phyloP scores from a whole-genome alignment of 2,797 vertebrate species.

The Nannoperca obscura region DNA sequence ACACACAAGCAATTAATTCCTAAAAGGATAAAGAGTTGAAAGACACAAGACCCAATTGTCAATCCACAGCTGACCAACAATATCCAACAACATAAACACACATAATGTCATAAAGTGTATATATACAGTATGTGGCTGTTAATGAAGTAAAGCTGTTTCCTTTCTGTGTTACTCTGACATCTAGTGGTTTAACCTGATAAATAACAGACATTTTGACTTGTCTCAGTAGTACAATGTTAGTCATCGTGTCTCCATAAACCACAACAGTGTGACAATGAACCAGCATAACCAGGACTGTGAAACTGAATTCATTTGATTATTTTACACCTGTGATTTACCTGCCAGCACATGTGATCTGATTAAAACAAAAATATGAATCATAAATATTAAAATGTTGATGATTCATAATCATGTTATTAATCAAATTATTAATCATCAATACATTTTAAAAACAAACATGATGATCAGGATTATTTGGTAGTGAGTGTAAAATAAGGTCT shows the following conservation, averaged over 20 bases:
- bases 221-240: neutral
- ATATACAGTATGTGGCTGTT: too few relatives aligned
- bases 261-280: neutral
- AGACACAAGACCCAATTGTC: too few relatives aligned
- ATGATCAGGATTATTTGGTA: neutral
- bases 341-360: neutral
- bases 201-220: neutral
- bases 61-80: too few relatives aligned
- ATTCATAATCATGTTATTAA: too few relatives aligned
- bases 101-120: too few relatives aligned
- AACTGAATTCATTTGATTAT: neutral
- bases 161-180: slow-evolving; percentile 44
- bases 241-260: neutral
- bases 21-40: too few relatives aligned
- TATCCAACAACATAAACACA: too few relatives aligned
- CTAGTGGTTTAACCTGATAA: slow-evolving; percentile 50
- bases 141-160: neutral
- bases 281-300: neutral
- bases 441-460: too few relatives aligned
- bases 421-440: too few relatives aligned
- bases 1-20: too few relatives aligned
- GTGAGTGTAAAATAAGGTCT: neutral
- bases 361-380: too few relatives aligned
- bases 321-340: neutral
- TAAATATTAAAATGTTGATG: too few relatives aligned